Percentiles rank a stretch among this genome's conserved stretches.
Evolutionary conservation across 2,113 vertebrate species (phyloP).

Genomic region (Cervus canadensis): DNA sequence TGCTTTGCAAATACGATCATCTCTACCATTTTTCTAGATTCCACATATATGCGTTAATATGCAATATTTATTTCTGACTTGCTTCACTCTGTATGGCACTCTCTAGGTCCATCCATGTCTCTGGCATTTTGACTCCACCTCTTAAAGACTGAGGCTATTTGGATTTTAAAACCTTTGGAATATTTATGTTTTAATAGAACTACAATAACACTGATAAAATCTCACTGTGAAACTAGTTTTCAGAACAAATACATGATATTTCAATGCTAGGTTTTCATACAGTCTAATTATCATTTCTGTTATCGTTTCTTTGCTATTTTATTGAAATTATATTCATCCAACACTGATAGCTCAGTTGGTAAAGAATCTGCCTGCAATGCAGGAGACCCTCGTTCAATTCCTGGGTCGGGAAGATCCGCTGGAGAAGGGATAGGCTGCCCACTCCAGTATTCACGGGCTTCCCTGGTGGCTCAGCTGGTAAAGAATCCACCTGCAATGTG

Average conservation of each 20-base stretch:
- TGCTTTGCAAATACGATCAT: background rate
- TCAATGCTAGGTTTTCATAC: background rate
- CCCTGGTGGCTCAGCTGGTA: background rate
- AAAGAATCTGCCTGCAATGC: background rate
- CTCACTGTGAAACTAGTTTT: background rate
- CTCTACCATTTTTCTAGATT: background rate
- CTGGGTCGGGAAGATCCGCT: background rate
- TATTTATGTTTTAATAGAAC: background rate
- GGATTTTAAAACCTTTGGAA: background rate
- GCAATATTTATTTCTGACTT: background rate
- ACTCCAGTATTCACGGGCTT: background rate
- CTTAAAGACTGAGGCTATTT: background rate
- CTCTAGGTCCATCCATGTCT: background rate
- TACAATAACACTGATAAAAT: background rate
- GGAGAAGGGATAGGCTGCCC: background rate
- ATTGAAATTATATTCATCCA: background rate
- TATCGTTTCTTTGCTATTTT: background rate
- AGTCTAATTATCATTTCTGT: background rate
- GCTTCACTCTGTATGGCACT: background rate
- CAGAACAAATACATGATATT: background rate
- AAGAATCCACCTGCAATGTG: background rate
- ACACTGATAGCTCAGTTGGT: background rate
- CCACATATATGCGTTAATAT: background rate
- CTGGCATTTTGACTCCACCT: background rate
- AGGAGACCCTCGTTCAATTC: background rate